Evolutionary conservation across 2,888 invertebrate genomes (phyloP), one percentile per base, ranked within the genome.

Genomic region (Ectemnius continuus): DNA sequence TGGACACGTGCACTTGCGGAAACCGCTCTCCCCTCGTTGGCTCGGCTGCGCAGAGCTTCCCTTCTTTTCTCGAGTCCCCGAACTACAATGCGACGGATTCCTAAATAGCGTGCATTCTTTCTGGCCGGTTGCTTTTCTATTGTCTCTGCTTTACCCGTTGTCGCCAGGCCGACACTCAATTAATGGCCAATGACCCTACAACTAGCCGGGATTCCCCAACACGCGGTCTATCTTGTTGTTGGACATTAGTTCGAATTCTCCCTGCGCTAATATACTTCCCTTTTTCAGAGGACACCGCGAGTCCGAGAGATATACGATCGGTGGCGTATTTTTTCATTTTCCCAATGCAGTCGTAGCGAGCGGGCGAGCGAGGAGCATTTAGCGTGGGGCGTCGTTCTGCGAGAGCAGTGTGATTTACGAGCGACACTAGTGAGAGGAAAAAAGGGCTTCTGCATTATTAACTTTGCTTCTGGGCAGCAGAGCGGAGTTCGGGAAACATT

Each of bases 401-500:
- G 66, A 68, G 65, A 68, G 65, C 45, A 65, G 47, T 18, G 57
- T 52, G 52, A 52, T 52, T 52, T 52, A 52, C 52, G 52, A 52
- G 52, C 6, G 8, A 36, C 36, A 36, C 8, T 8, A 36, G 36
- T 2, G 36, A 36, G 36, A 8, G 68, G 58, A 71, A 75, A 76
- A 73, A 61, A 62, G 60, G 64, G 63, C 62, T 59, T 47, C 58
- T 78, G 70, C 73, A 78, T 78, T 76, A 78, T 78, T 73, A 78
- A 78, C 77, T 45, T 72, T 65, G 64, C 52, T 73, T 64, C 61
- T 20, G 20, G 28, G 67, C 8, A 67, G 67, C 8, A 67, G 59
- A 68, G 59, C 61, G 18, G 20, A 23, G 62, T 72, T 72, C 79
- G 79, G 72, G 76, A 81, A 81, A 74, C 74, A 81, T 81, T 67